Conservation (phyloP, 1,140 invertebrate genomes). For the Dolichoris vasculosae region DNA sequence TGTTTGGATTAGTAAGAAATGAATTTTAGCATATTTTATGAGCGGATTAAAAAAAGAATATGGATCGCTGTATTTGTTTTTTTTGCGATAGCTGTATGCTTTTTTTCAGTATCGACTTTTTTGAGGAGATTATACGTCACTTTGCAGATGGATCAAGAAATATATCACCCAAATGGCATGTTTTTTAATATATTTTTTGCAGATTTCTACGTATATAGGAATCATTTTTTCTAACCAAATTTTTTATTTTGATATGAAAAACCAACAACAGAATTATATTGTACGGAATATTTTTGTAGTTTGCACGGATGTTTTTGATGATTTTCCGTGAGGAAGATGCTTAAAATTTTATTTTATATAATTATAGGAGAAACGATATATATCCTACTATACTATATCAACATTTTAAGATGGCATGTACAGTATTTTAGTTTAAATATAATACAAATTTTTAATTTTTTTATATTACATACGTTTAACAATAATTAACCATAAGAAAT, state of each 20-base stretch:
- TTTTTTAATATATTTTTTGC: conserved; percentile 34
- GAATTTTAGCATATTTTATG: not conserved
- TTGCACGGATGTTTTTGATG: not conserved
- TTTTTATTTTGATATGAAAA: conserved; percentile 14
- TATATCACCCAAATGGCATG: not conserved
- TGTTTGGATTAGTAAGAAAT: too few relatives aligned
- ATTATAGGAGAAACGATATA: not conserved
- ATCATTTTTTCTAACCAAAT: not conserved
- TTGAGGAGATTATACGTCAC: not conserved
- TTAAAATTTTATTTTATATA: not conserved
- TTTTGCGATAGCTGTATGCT: not conserved
- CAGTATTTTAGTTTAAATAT: too few relatives aligned
- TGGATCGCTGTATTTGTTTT: not conserved
- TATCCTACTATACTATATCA: not conserved
- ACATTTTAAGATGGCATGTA: not conserved
- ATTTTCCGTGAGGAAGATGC: not conserved
- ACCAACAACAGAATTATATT: not conserved
- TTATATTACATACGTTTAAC: not conserved
- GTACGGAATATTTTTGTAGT: not conserved
- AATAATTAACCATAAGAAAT: not conserved
- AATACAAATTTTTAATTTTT: not conserved
- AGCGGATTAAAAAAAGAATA: not conserved
- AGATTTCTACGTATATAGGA: conserved; percentile 18
- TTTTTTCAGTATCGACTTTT: conserved; percentile 19
- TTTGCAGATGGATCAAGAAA: conserved; percentile 35